These are phyloP conservation scores for Campopleginae sp. DNA, from an alignment of 2,888 invertebrate genomes.

Conservation along the genomic window DNA sequence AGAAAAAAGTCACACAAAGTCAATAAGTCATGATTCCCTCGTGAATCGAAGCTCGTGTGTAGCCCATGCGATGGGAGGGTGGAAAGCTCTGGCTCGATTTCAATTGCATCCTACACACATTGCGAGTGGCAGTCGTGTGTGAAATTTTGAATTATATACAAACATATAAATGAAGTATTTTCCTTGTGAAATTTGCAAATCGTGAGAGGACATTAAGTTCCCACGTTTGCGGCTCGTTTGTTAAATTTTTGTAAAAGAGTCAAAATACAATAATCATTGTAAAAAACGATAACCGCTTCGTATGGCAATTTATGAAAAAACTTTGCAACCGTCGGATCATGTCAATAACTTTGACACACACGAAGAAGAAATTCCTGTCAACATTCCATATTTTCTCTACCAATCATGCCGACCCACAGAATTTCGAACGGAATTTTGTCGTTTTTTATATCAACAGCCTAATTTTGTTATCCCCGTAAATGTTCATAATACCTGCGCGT, in stretches of 20 bases:
- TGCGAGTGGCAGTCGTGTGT: constrained; percentile 56
- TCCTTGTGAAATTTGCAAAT: not conserved
- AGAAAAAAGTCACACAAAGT: constrained; percentile 12
- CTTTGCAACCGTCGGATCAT: too few relatives aligned
- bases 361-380: too few relatives aligned
- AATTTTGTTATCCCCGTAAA: not conserved
- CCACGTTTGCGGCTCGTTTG: not conserved
- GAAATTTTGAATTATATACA: constrained; percentile 9
- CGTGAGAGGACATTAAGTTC: not conserved
- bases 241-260: not conserved
- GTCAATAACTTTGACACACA: too few relatives aligned
- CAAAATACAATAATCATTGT: not conserved
- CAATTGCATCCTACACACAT: constrained; percentile 61
- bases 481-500: constrained; percentile 2
- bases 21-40: constrained; percentile 36
- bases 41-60: constrained; percentile 7
- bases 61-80: constrained; percentile 42
- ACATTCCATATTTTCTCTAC: too few relatives aligned
- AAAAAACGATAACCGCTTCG: not conserved
- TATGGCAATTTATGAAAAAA: not conserved
- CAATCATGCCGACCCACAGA: too few relatives aligned
- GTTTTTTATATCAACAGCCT: too few relatives aligned
- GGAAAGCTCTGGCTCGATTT: constrained; percentile 63
- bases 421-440: too few relatives aligned
- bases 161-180: not conserved